Evolutionary conservation across 2,888 invertebrate genomes (phyloP), one percentile per base, ranked within the genome.

Genomic region (Hesperia comma): DNA sequence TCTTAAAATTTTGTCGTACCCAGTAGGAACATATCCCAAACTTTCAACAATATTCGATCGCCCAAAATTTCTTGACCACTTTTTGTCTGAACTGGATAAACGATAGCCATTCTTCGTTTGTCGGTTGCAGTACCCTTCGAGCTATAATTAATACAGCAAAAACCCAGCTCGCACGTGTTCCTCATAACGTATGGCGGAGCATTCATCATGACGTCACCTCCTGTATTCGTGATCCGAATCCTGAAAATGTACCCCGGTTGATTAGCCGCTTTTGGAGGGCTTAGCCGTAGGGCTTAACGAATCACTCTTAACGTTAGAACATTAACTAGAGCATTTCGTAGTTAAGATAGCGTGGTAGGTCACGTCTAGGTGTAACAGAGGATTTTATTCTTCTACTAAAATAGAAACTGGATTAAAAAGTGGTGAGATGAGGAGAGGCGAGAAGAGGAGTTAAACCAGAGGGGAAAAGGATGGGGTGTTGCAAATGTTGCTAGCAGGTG

Each of bases 141-240:
- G 61, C 43, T 43, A 63, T 63, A 41, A 55, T 63, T 63, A 63
- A 63, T 63, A 55, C 53, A 17, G 63, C 32, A 63, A 54, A 63
- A 63, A 46, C 63, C 43, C 33, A 33, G 33, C 33, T 40, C 17
- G 43, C 63, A 43, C 63, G 55, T 55, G 55, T 46, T 32, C 40
- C 63, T 33, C 55, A 55, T 63, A 61, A 54, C 40, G 12, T 61
- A 26, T 61, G 12, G 55, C 17, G 40, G 33, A 17, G 33, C 43
- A 63, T 63, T 63, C 55, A 40, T 63, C 63, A 55, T 33, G 46
- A 63, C 55, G 32, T 26, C 40, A 63, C 46, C 15, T 19, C 19
- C 17, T 55, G 15, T 26, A 19, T 62, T 41, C 46, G 63, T 43
- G 63, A 63, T 17, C 26, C 43, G 63, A 33, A 46, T 54, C 41